Evolutionary conservation across 2,888 invertebrate species (phyloP).

Genomic region (Rambutsinella grinnellia): DNA sequence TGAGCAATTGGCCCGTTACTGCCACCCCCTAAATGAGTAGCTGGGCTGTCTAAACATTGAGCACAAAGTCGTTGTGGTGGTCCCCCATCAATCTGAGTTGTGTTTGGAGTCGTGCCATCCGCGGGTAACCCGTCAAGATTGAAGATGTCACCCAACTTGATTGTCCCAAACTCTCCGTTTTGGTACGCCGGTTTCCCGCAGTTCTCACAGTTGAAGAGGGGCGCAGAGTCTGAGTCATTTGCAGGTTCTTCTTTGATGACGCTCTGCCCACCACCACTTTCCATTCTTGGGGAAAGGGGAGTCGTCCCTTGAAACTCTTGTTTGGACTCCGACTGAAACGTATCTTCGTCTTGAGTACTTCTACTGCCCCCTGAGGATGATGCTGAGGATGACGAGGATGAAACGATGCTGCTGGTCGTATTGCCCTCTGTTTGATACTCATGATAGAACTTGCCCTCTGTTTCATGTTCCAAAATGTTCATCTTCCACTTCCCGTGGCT

Average conservation of each 20-base stretch:
- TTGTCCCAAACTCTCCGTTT: conserved; percentile 65
- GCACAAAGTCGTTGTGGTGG: conserved; percentile 47
- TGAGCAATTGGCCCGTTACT: conserved; percentile 26
- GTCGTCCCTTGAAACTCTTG: neutral
- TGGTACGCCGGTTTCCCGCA: conserved; percentile 62
- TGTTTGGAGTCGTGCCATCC: conserved; percentile 32
- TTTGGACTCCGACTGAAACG: neutral
- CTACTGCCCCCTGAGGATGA: neutral
- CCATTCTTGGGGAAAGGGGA: conserved; percentile 18
- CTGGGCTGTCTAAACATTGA: conserved; percentile 41
- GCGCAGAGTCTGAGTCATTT: conserved; percentile 19
- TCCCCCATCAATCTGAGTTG: conserved; percentile 33
- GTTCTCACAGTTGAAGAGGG: conserved; percentile 58
- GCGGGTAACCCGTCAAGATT: conserved; percentile 60
- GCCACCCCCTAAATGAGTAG: conserved; percentile 23
- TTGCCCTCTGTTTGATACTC: conserved; percentile 35
- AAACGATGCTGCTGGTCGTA: conserved; percentile 18
- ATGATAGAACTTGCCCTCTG: conserved; percentile 58
- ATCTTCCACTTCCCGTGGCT: conserved; percentile 58
- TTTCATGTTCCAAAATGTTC: conserved; percentile 62
- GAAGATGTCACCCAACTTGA: conserved; percentile 66
- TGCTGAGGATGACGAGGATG: conserved; percentile 1
- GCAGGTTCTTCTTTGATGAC: neutral
- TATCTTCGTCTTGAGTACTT: neutral
- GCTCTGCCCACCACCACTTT: conserved; percentile 1